Conservation (phyloP, 2,797 vertebrate genomes). For the Babyrousa celebensis region DNA sequence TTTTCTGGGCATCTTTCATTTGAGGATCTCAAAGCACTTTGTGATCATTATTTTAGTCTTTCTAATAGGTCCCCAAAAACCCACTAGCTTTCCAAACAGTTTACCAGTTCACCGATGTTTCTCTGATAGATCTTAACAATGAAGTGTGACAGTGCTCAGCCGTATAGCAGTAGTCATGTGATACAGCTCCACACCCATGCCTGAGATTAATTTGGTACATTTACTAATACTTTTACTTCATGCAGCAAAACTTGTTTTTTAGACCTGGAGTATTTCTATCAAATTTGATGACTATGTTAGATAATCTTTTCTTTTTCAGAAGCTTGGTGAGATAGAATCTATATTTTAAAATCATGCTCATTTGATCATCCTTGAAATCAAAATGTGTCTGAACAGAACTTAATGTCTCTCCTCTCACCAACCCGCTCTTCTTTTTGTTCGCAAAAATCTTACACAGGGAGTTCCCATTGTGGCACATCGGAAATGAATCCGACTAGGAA, state of each 20-base stretch:
- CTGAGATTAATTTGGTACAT: neutral
- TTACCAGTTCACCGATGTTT: constrained; percentile 31
- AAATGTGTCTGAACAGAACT: neutral
- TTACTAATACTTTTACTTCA: constrained; percentile 40
- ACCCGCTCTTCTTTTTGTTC: neutral
- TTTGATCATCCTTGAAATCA: constrained; percentile 60
- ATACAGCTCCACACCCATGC: neutral
- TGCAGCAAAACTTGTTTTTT: constrained; percentile 15
- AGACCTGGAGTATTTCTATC: neutral
- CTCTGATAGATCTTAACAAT: constrained; percentile 49
- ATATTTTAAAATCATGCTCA: constrained; percentile 38
- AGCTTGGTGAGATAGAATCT: constrained; percentile 48
- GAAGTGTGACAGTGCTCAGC: neutral
- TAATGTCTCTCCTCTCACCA: neutral
- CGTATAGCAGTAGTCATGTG: neutral
- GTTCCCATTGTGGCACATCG: too few relatives aligned
- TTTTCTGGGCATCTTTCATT: constrained; percentile 36
- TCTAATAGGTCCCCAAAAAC: neutral
- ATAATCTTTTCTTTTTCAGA: neutral
- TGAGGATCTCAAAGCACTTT: constrained; percentile 64
- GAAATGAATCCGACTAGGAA: too few relatives aligned
- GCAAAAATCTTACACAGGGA: neutral
- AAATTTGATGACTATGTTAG: neutral
- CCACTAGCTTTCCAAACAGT: constrained; percentile 1
- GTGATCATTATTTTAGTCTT: constrained; percentile 50